Conservation (phyloP, 2,888 invertebrate species). For the Bembecia ichneumoniformis region DNA sequence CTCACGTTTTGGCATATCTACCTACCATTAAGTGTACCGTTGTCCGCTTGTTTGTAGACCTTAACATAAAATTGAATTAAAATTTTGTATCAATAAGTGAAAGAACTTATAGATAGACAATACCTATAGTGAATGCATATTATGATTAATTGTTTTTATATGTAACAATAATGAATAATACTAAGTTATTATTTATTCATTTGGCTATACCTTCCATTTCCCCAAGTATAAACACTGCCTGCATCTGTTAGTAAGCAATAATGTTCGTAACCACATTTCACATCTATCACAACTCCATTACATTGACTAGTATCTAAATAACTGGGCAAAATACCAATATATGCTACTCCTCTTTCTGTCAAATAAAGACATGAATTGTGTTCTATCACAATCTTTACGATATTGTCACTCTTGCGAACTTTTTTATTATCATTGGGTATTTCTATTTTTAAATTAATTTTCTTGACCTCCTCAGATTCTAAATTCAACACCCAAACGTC, state of each 20-base stretch:
- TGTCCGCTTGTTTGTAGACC: too few relatives aligned
- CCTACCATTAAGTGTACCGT: too few relatives aligned
- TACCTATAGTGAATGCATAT: too few relatives aligned
- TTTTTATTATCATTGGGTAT: conserved; percentile 23
- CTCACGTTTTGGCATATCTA: too few relatives aligned
- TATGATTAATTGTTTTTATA: too few relatives aligned
- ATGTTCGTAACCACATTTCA: conserved; percentile 88
- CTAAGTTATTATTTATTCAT: too few relatives aligned
- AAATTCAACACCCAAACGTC: conserved; percentile 35
- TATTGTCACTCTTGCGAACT: conserved; percentile 18
- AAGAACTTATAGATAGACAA: too few relatives aligned
- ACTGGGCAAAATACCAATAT: conserved; percentile 71
- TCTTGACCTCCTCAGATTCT: conserved; percentile 24
- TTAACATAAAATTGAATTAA: too few relatives aligned
- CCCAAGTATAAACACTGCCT: conserved; percentile 86
- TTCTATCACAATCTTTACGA: conserved; percentile 29
- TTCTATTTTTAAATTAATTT: conserved; percentile 28
- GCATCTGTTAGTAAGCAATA: conserved; percentile 76
- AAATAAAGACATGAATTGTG: conserved; percentile 38
- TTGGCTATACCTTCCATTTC: conserved; percentile 80
- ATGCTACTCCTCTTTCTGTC: conserved; percentile 54
- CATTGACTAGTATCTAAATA: conserved; percentile 71
- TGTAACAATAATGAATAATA: not conserved
- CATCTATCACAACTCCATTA: conserved; percentile 68
- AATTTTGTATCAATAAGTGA: too few relatives aligned